phyloP scores from a whole-genome alignment of 1,140 invertebrate genomes.

The Bradysia coprophila region DNA sequence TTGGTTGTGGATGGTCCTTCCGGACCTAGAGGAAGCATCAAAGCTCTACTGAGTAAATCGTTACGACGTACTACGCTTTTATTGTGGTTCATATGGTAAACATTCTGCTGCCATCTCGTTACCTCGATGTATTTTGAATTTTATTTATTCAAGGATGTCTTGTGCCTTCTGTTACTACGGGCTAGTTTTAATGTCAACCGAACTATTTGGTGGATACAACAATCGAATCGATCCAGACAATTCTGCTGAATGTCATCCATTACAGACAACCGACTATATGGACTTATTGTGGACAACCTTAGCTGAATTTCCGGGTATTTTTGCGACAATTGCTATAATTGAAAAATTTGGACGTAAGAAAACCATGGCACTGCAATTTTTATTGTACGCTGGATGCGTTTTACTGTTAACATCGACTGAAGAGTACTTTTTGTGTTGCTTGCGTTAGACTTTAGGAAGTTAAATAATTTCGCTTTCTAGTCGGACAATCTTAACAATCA shows the following conservation, averaged over 20 bases:
- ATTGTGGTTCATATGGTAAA: constrained; percentile 85
- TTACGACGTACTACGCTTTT: constrained; percentile 66
- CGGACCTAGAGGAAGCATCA: constrained; percentile 46
- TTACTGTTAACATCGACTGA: constrained; percentile 59
- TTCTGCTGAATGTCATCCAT: constrained; percentile 49
- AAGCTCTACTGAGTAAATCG: constrained; percentile 62
- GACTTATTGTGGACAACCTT: constrained; percentile 88
- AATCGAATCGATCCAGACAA: constrained; percentile 21
- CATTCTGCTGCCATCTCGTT: constrained; percentile 1
- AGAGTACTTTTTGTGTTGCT: constrained; percentile 36
- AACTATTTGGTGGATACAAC: constrained; percentile 43
- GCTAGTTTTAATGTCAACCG: constrained; percentile 86
- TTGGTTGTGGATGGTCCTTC: constrained; percentile 62
- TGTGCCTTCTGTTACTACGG: constrained; percentile 96
- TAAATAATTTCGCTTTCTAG: constrained; percentile 26
- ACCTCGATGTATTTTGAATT: neutral
- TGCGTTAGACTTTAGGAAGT: too few relatives aligned
- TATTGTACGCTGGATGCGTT: constrained; percentile 67
- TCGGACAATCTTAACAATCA: constrained; percentile 58
- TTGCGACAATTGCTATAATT: constrained; percentile 81
- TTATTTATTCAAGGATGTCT: constrained; percentile 45
- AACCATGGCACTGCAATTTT: constrained; percentile 87
- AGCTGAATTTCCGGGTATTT: constrained; percentile 90
- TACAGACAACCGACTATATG: constrained; percentile 76
- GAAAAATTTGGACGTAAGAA: constrained; percentile 79